These are phyloP conservation scores for Oreohelix idahoensis DNA, from an alignment of 1,140 invertebrate genomes.

Conservation along the genomic window DNA sequence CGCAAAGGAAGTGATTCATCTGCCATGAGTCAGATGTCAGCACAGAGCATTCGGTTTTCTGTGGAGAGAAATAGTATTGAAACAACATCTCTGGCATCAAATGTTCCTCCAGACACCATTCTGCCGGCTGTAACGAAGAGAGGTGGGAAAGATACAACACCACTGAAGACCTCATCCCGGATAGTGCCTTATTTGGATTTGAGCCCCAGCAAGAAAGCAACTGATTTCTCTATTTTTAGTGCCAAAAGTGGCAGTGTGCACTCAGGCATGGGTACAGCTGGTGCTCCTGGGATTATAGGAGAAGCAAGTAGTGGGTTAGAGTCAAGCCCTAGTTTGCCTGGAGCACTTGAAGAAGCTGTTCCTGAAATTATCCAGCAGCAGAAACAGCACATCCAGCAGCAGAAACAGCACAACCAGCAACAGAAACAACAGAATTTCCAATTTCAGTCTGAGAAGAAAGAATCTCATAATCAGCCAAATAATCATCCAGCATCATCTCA, in stretches of 20 bases:
- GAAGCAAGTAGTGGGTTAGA: not conserved
- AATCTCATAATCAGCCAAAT: not conserved
- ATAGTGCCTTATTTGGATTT: conserved; percentile 13
- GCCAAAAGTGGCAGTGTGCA: conserved; percentile 9
- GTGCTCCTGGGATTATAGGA: not conserved
- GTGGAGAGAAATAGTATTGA: conserved; percentile 38
- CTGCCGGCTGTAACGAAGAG: conserved; percentile 19
- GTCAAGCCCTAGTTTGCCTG: not conserved
- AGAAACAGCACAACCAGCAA: not conserved
- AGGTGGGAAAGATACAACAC: not conserved
- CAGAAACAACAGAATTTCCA: not conserved
- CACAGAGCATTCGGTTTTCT: conserved; percentile 9
- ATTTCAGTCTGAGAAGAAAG: not conserved
- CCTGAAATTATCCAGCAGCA: not conserved
- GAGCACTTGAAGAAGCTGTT: conserved; percentile 3
- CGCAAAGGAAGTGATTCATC: conserved; percentile 39
- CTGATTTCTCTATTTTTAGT: conserved; percentile 22
- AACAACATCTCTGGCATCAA: conserved; percentile 23
- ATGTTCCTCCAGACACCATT: conserved; percentile 17
- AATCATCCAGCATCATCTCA: not conserved
- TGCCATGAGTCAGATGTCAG: conserved; percentile 35
- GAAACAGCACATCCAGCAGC: not conserved
- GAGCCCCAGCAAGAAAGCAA: conserved; percentile 7
- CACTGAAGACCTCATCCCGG: not conserved
- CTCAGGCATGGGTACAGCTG: not conserved